Conservation (phyloP, 2,797 vertebrate species). For the Rousettus madagascariensis region DNA sequence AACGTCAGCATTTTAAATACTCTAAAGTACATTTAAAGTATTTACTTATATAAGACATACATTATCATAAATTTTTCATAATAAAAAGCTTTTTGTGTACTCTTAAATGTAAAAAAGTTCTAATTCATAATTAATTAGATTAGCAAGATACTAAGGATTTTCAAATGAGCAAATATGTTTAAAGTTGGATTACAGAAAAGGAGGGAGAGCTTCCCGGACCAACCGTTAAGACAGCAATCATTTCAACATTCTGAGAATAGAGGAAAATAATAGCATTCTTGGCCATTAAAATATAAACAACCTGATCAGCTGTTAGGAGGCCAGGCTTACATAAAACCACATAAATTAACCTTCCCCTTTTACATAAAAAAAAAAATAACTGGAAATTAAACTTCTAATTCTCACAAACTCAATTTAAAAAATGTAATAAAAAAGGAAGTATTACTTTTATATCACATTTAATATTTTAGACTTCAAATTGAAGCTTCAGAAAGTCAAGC, state of each 20-base stretch:
- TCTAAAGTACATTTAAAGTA: neutral
- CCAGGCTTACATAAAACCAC: neutral
- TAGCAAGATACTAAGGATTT: neutral
- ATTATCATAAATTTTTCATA: neutral
- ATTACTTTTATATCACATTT: neutral
- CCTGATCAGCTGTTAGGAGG: neutral
- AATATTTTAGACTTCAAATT: neutral
- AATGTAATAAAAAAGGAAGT: neutral
- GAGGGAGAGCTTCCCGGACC: neutral
- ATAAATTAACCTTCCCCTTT: neutral
- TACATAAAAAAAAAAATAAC: neutral
- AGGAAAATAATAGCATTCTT: neutral
- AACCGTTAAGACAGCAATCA: neutral
- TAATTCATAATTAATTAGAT: conserved; percentile 19
- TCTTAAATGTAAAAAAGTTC: conserved; percentile 32
- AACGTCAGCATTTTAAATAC: neutral
- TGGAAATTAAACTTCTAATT: neutral
- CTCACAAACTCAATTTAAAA: conserved; percentile 20
- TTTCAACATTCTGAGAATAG: neutral
- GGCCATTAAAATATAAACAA: neutral
- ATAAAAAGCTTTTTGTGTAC: neutral
- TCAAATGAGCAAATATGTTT: neutral
- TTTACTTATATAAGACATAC: neutral
- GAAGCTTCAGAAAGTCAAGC: neutral
- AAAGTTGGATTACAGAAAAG: neutral